phyloP scores from a whole-genome alignment of 2,113 vertebrate species.

The Tamias sibiricus region DNA sequence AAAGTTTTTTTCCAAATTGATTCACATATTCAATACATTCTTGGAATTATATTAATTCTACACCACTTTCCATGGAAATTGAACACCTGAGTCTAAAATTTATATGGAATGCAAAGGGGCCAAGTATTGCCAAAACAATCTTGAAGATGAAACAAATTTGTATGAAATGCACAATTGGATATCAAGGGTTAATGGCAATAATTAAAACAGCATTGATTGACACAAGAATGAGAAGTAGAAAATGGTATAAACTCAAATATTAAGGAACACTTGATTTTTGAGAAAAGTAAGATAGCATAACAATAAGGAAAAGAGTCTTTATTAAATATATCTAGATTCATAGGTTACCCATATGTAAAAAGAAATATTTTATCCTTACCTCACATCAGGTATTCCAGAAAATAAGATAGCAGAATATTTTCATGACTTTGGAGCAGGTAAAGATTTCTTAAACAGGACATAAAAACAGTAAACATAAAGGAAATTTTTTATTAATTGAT shows the following conservation, averaged over 20 bases:
- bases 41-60: neutral
- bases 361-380: neutral
- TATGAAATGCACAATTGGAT: neutral
- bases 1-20: neutral
- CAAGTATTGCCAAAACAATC: neutral
- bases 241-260: neutral
- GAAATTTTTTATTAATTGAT: neutral
- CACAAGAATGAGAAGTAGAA: neutral
- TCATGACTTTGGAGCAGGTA: neutral
- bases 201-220: neutral
- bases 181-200: neutral
- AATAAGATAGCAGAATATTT: neutral
- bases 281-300: neutral
- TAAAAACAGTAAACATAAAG: neutral
- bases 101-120: neutral
- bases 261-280: neutral
- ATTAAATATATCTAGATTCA: neutral
- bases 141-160: neutral
- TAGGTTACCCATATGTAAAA: neutral
- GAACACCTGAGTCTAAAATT: neutral
- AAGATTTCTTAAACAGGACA: neutral
- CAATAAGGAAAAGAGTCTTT: neutral
- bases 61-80: neutral
- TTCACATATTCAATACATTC: neutral
- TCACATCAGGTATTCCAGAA: neutral